Conservation (phyloP, 2,888 invertebrate species). For the Drosophila pseudotalamancana region DNA sequence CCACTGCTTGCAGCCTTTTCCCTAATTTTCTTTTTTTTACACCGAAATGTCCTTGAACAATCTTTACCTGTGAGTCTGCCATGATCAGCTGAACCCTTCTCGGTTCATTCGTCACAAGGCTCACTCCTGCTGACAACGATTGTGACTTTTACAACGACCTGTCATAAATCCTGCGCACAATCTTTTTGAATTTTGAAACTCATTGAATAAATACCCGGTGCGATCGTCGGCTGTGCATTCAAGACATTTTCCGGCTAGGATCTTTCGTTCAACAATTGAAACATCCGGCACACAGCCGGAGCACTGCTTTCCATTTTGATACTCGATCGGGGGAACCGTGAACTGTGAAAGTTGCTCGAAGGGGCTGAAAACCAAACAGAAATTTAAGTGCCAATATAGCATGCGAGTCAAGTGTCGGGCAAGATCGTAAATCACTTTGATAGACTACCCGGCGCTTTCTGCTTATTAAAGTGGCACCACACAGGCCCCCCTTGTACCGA, state of each 20-base stretch:
- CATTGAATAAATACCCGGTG: conserved; percentile 13
- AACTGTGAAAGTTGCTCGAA: conserved; percentile 55
- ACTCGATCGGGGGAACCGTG: not conserved
- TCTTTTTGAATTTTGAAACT: conserved; percentile 3
- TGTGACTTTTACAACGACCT: conserved; percentile 39
- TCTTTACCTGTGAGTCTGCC: conserved; percentile 44
- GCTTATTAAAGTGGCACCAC: conserved; percentile 32
- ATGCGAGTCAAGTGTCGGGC: conserved; percentile 57
- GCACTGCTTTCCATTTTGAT: conserved; percentile 9
- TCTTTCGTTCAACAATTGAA: conserved; percentile 31
- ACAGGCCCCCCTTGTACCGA: conserved; percentile 34
- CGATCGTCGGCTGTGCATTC: conserved; percentile 48
- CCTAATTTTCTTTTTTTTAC: conserved; percentile 45
- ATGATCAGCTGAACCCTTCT: conserved; percentile 59
- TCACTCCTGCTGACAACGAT: conserved; percentile 51
- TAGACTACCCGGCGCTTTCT: conserved; percentile 33
- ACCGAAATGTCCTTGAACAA: conserved; percentile 55
- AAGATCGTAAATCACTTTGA: conserved; percentile 67
- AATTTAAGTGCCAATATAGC: conserved; percentile 40
- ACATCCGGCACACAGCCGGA: conserved; percentile 28
- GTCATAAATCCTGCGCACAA: conserved; percentile 58
- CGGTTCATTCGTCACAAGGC: conserved; percentile 54
- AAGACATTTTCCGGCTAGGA: conserved; percentile 42
- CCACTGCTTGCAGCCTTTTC: conserved; percentile 11
- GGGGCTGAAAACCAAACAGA: conserved; percentile 28